Evolutionary conservation across 2,888 invertebrate genomes (phyloP).

Genomic region (Diloba caeruleocephala): DNA sequence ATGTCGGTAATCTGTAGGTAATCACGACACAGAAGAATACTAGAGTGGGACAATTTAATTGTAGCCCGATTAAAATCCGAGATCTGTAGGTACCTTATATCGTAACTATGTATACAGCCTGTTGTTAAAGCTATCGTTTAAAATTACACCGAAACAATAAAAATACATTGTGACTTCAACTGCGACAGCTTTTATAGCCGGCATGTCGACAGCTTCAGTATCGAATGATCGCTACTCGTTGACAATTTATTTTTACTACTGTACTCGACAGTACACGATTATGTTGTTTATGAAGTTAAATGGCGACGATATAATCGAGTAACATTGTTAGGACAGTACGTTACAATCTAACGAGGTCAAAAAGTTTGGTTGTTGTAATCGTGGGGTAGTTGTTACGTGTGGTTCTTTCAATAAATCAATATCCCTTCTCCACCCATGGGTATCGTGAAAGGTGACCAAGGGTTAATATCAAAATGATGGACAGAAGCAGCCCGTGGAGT

Average conservation of each 20-base stretch:
- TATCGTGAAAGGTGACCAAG: too few species aligned
- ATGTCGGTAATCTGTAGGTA: too few species aligned
- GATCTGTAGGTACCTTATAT: too few species aligned
- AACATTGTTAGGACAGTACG: constrained; percentile 44
- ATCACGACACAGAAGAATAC: too few species aligned
- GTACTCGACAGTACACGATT: constrained; percentile 42
- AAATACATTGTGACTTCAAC: constrained; percentile 46
- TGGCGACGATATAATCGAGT: constrained; percentile 40
- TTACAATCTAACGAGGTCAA: constrained; percentile 28
- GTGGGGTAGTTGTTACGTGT: constrained; percentile 24
- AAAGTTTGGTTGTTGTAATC: constrained; percentile 29
- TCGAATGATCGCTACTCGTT: constrained; percentile 39
- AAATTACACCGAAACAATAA: constrained; percentile 43
- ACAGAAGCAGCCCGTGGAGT: too few species aligned
- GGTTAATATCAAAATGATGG: too few species aligned
- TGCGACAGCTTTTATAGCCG: constrained; percentile 34
- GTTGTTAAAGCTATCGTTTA: constrained; percentile 24
- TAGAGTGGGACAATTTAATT: too few species aligned
- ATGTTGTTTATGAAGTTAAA: constrained; percentile 44
- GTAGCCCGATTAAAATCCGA: too few species aligned
- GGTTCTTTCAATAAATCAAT: too few species aligned
- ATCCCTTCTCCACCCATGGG: too few species aligned
- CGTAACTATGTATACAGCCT: constrained; percentile 12
- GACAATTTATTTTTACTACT: constrained; percentile 49
- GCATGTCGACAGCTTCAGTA: constrained; percentile 24